Base-by-base conservation (phyloP, 2,113 vertebrate genomes). In the Arvicanthis niloticus region DNA sequence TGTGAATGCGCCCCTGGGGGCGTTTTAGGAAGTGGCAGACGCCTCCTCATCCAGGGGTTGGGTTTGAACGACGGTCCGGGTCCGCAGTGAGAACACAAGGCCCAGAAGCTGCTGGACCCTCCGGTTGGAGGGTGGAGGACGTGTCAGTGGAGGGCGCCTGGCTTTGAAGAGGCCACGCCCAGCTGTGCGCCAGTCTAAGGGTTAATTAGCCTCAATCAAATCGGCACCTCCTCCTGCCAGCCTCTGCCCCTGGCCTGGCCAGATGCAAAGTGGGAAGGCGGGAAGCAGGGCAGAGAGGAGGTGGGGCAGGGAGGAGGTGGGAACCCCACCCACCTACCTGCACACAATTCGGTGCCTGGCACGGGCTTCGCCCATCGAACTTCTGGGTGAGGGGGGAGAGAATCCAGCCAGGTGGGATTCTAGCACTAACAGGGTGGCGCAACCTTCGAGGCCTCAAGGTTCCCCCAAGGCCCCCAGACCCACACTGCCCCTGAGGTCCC, bases 131-230 rank as follows among this genome's bases (percentile, higher is more conserved):
- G 0, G 22, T 65, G 78, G 78, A 13, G 40, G 95, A 65, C 4
- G 70, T 45, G 73, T n/a, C 76, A 42, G 45, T 93, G 94, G 95
- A 89, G 26, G 89, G 29, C 56, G 42, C 92, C 91, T 31, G 53
- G 26, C 95, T 98, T 97, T 97, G 95, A 97, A 96, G 96, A 96
- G 88, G 90, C 81, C 96, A 88, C 3, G 10, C 96, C 91, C 0
- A 37, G 58, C 88, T 6, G 58, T 93, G 92, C 72, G 88, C 94
- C 88, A 81, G 88, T 42, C 90, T 68, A 78, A 88, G 96, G 95
- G 95, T 77, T 98, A 96, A 97, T 98, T 97, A 98, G 90, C 92
- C 86, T 89, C 93, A 91, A 97, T 97, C 82, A 70, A 80, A 89
- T 82, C 31, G 81, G 60, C 82, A 86, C 92, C 96, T 93, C 80